These are phyloP conservation scores for Scolopax mira DNA, from an alignment of 2,113 vertebrate species.

Conservation along the genomic window DNA sequence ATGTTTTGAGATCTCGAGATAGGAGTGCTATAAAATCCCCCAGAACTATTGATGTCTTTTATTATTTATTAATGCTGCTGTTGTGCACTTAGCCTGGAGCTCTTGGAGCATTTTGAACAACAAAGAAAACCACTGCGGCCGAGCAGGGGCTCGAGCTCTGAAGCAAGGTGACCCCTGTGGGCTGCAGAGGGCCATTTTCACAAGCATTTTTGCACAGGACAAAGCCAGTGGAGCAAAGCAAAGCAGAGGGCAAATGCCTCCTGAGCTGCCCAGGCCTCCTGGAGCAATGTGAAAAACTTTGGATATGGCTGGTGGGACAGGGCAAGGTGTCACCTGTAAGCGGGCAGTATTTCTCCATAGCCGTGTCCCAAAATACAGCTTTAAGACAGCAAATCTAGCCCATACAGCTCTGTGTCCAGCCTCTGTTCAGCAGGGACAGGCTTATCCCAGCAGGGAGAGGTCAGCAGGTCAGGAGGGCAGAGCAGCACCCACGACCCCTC, in stretches of 20 bases:
- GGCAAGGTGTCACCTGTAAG: background rate
- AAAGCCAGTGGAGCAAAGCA: background rate
- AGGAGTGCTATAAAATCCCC: background rate
- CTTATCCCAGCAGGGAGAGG: background rate
- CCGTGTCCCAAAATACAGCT: background rate
- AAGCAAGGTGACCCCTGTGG: background rate
- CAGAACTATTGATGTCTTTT: background rate
- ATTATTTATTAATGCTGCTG: background rate
- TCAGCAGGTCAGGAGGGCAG: slow-evolving; percentile 13
- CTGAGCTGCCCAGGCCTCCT: background rate
- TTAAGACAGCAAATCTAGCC: accelerated
- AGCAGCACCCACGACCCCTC: slow-evolving; percentile 39
- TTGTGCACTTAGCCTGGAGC: accelerated
- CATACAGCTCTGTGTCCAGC: background rate
- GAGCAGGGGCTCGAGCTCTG: background rate
- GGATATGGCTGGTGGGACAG: background rate
- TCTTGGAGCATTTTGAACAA: background rate
- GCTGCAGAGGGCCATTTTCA: background rate
- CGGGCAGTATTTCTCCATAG: background rate
- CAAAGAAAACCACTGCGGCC: background rate
- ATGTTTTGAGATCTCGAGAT: background rate
- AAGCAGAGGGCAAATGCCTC: background rate
- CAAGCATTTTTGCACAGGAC: accelerated
- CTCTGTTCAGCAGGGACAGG: background rate
- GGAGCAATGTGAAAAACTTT: background rate